phyloP scores from a whole-genome alignment of 2,888 invertebrate species.

The Tribolium freemani region DNA sequence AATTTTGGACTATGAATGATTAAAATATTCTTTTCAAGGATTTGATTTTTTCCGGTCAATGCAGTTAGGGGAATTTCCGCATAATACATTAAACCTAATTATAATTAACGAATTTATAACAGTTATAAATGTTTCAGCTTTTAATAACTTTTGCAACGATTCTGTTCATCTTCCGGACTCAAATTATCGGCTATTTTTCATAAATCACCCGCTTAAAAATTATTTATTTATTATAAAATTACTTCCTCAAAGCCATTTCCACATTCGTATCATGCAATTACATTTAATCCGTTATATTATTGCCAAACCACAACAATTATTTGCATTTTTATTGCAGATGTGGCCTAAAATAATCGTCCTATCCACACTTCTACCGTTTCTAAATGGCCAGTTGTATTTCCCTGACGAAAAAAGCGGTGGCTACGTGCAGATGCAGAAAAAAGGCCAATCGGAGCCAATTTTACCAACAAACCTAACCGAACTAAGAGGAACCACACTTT shows the following conservation, averaged over 20 bases:
- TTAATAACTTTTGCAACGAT: too few relatives aligned
- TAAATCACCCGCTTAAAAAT: not conserved
- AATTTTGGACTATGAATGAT: not conserved
- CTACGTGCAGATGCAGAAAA: not conserved
- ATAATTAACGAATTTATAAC: not conserved
- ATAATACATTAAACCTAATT: not conserved
- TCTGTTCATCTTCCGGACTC: too few relatives aligned
- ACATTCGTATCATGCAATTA: constrained; percentile 14
- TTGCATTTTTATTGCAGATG: constrained; percentile 17
- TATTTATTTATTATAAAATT: constrained; percentile 18
- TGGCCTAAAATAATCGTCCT: constrained; percentile 12
- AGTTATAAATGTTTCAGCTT: not conserved
- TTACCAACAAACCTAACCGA: constrained; percentile 21
- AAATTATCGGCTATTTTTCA: not conserved
- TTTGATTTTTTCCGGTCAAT: not conserved
- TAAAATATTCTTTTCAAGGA: too few relatives aligned
- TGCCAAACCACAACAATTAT: not conserved
- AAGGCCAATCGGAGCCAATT: not conserved
- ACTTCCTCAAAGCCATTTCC: constrained; percentile 13
- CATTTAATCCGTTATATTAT: constrained; percentile 13
- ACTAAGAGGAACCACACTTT: constrained; percentile 37
- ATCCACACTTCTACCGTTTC: constrained; percentile 13
- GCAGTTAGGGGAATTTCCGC: not conserved
- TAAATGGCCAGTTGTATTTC: constrained; percentile 26
- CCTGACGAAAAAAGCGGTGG: constrained; percentile 31